Evolutionary conservation across 2,113 vertebrate species (phyloP), one percentile per base, ranked within the genome.

Genomic region (Actinemys pallida): DNA sequence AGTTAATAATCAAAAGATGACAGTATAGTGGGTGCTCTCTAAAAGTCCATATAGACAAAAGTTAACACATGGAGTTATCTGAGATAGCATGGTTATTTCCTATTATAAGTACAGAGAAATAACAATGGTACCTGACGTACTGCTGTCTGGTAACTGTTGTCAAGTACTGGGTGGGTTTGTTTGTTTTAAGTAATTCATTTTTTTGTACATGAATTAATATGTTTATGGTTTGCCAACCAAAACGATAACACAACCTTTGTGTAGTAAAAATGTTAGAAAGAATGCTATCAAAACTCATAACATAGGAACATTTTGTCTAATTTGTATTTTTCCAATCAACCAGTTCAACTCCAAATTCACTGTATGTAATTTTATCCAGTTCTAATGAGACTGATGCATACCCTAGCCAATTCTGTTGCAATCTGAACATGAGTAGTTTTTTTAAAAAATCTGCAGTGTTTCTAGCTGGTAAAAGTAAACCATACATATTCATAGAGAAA

Each of bases 401-500:
- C 81, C 62, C 84, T 81, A 90, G 83, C 83, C 59, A 88, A 24
- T 62, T 79, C 79, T 83, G 84, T n/a, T 95, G 54, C 39, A 95
- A 95, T 91, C 57, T 47, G 94, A 95, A 85, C 8, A 91, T 72
- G 12, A 88, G 25, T 5, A 87, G 54, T 90, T 87, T 65, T 69
- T 89, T 62, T 85, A 81, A 84, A 39, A 81, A 91, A 87, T 65
- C 75, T 13, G 79, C 87, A 94, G 78, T 86, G 82, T 87, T 91
- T 94, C 86, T 94, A 82, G 57, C 57, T 57, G 45, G 69, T 54
- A 72, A 92, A 95, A 97, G 82, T 62, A 94, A 92, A 62, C 47
- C 12, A 96, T 96, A 84, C 96, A 97, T 95, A 90, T 97, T 91
- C 65, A 93, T 90, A 88, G 84, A 88, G 78, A 92, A 97, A 94